Evolutionary conservation across 1,140 invertebrate genomes (phyloP).

Genomic region (Cydia pomonella): DNA sequence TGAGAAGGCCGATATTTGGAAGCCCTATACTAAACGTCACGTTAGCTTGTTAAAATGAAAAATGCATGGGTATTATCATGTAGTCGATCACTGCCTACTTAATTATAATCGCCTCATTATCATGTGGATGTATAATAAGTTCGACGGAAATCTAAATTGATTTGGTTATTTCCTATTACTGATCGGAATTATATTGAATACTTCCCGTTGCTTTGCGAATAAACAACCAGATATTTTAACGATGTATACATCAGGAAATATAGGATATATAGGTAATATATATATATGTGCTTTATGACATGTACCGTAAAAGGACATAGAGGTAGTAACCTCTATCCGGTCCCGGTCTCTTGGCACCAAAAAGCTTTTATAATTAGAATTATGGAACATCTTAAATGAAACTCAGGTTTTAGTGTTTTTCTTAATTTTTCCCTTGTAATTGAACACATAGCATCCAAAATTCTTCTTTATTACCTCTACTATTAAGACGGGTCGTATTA

Average conservation of each 20-base stretch:
- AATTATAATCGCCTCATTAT: conserved; percentile 2
- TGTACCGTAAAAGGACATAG: too few species aligned
- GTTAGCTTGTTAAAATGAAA: background rate
- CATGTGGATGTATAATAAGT: background rate
- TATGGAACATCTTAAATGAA: too few species aligned
- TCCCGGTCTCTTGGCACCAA: too few species aligned
- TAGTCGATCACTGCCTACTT: background rate
- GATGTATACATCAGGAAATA: background rate
- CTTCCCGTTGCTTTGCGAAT: background rate
- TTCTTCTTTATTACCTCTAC: too few species aligned
- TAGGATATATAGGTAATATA: background rate
- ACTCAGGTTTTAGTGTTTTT: too few species aligned
- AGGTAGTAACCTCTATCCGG: too few species aligned
- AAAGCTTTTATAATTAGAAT: too few species aligned
- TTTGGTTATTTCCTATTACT: background rate
- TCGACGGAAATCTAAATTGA: background rate
- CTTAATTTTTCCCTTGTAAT: too few species aligned
- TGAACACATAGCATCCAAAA: too few species aligned
- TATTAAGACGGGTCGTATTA: too few species aligned
- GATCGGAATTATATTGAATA: conserved; percentile 7
- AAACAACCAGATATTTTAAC: background rate
- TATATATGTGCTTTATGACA: too few species aligned
- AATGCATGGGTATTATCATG: background rate
- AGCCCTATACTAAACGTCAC: background rate
- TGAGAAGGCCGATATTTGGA: too few species aligned